phyloP scores from a whole-genome alignment of 2,797 vertebrate species.

The Dromococcyx pavoninus region DNA sequence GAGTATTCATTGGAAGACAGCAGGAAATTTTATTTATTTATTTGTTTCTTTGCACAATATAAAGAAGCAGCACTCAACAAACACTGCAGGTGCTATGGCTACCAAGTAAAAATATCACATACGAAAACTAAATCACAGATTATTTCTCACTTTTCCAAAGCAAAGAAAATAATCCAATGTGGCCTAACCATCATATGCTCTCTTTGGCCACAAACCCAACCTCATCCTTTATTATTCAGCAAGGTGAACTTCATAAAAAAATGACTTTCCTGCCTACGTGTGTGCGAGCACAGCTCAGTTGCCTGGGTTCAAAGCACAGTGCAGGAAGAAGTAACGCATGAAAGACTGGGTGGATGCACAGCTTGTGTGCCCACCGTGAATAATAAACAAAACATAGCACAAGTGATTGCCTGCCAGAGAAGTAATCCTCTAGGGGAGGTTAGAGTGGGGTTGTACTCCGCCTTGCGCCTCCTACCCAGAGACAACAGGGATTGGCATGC shows the following conservation, averaged over 20 bases:
- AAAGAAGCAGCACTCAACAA: neutral
- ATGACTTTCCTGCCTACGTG: accelerated
- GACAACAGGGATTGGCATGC: neutral
- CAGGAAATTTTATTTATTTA: neutral
- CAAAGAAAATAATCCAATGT: neutral
- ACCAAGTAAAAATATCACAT: neutral
- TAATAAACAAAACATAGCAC: neutral
- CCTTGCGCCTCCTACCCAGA: neutral
- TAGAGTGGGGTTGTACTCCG: neutral
- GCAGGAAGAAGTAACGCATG: neutral
- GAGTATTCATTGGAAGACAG: neutral
- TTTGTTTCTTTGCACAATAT: neutral
- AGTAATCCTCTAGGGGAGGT: neutral
- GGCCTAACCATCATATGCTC: neutral
- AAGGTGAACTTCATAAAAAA: neutral
- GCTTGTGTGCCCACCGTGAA: accelerated
- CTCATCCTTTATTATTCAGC: neutral
- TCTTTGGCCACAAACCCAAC: neutral
- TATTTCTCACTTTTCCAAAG: neutral
- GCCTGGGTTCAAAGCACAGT: accelerated
- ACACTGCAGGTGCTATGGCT: neutral
- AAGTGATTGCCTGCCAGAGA: neutral
- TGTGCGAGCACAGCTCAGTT: neutral
- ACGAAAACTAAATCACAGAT: neutral
- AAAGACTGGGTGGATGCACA: neutral